These are phyloP conservation scores for Chloroceryle aenea DNA, from an alignment of 2,113 vertebrate species.

Conservation along the genomic window DNA sequence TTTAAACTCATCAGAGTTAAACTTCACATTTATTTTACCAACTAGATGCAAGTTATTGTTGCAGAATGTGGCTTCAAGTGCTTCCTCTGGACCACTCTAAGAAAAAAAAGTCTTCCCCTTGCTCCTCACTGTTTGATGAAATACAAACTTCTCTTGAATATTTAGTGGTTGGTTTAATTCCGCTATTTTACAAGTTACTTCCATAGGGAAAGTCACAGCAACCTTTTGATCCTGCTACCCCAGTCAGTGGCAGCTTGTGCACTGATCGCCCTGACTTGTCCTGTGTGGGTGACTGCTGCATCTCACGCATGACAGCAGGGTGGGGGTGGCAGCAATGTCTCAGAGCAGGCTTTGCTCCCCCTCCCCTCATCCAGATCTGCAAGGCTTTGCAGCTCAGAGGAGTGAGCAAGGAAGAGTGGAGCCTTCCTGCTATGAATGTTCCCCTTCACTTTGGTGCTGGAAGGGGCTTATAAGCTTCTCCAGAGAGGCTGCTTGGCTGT, in stretches of 20 bases:
- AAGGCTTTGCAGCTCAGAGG: rapidly evolving
- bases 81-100: background rate
- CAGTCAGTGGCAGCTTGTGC: background rate
- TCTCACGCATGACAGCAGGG: rapidly evolving
- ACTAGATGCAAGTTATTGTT: background rate
- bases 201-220: background rate
- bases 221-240: background rate
- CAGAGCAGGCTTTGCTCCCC: rapidly evolving
- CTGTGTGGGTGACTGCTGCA: rapidly evolving
- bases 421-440: rapidly evolving
- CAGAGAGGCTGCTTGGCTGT: background rate
- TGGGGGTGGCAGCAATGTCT: background rate
- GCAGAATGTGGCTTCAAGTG: background rate
- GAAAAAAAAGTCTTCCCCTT: background rate
- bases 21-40: background rate
- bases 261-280: rapidly evolving
- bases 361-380: background rate
- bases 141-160: background rate
- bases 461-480: background rate
- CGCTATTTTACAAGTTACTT: background rate
- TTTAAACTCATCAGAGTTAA: background rate
- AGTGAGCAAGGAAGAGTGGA: background rate
- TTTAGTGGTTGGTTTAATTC: background rate
- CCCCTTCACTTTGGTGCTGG: background rate
- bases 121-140: background rate